Percentiles rank a stretch among this genome's conserved stretches.
Conservation (phyloP, 2,888 invertebrate species). For the Acleris emargana region DNA sequence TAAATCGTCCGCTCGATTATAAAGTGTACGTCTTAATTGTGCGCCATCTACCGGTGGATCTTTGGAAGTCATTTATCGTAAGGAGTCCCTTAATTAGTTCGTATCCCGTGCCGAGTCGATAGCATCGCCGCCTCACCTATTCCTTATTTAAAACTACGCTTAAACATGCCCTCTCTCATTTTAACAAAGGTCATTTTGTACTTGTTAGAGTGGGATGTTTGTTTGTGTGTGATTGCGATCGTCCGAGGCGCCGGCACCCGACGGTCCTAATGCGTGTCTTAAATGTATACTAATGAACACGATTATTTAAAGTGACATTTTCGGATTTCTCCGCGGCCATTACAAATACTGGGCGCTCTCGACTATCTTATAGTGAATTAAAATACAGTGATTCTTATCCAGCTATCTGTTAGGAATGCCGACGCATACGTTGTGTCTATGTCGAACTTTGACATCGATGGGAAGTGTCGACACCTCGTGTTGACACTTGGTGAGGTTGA, state of each 20-base stretch:
- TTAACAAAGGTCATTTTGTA: constrained; percentile 40
- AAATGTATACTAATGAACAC: constrained; percentile 83
- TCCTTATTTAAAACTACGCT: constrained; percentile 57
- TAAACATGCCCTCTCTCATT: constrained; percentile 43
- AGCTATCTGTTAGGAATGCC: constrained; percentile 42
- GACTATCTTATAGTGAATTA: constrained; percentile 48
- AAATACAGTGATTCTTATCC: constrained; percentile 49
- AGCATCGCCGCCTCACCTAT: constrained; percentile 72
- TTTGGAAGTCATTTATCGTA: constrained; percentile 52
- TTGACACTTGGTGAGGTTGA: constrained; percentile 34
- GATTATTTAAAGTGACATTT: constrained; percentile 83
- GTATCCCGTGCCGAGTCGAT: constrained; percentile 69
- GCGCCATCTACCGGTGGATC: constrained; percentile 54
- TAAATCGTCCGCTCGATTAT: constrained; percentile 57
- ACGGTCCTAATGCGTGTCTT: constrained; percentile 78
- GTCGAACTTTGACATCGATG: constrained; percentile 55
- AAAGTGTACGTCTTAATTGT: constrained; percentile 71
- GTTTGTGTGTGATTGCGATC: constrained; percentile 67
- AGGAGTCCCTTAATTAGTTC: constrained; percentile 75
- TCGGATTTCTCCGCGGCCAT: constrained; percentile 69
- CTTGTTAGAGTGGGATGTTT: constrained; percentile 54
- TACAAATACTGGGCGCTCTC: constrained; percentile 54
- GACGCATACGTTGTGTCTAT: constrained; percentile 43
- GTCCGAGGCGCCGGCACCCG: constrained; percentile 77
- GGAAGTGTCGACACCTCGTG: constrained; percentile 38